Evolutionary conservation across 2,113 vertebrate genomes (phyloP).

Genomic region (Corythoichthys intestinalis): DNA sequence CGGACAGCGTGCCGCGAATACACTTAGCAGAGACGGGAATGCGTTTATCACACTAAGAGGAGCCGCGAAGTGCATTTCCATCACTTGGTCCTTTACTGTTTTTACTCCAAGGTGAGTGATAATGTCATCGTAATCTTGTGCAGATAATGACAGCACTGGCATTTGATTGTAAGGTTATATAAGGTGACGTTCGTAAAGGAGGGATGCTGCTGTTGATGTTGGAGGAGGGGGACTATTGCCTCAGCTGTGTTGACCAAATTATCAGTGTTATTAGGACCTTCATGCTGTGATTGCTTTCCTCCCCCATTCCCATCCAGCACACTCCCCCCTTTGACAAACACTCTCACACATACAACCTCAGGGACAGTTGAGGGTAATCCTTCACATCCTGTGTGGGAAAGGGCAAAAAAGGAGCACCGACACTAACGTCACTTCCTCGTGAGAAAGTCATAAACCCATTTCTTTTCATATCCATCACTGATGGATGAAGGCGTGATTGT

Average conservation of each 20-base stretch:
- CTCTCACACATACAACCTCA: conserved; percentile 22
- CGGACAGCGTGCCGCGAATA: conserved; percentile 1
- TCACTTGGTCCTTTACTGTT: neutral
- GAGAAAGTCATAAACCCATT: conserved; percentile 34
- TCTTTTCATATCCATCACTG: neutral
- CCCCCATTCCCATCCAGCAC: conserved; percentile 19
- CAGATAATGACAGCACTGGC: neutral
- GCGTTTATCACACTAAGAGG: conserved; percentile 5
- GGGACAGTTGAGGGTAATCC: conserved; percentile 45
- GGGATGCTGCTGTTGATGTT: neutral
- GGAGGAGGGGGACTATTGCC: conserved; percentile 30
- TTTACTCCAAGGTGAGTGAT: conserved; percentile 35
- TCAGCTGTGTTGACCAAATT: conserved; percentile 64
- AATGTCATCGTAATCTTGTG: conserved; percentile 18
- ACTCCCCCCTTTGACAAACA: conserved; percentile 40
- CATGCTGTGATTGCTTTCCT: conserved; percentile 43
- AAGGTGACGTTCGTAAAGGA: conserved; percentile 6
- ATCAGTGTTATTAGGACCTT: conserved; percentile 51
- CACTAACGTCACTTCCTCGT: conserved; percentile 40
- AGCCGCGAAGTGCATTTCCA: conserved; percentile 2
- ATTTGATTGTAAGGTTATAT: neutral
- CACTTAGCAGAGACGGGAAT: neutral
- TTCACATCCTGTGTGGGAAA: conserved; percentile 58
- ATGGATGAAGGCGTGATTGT: neutral
- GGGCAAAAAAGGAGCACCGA: conserved; percentile 23